These are phyloP conservation scores for Rugalucina vietnamica DNA, from an alignment of 2,888 invertebrate species.

Conservation along the genomic window DNA sequence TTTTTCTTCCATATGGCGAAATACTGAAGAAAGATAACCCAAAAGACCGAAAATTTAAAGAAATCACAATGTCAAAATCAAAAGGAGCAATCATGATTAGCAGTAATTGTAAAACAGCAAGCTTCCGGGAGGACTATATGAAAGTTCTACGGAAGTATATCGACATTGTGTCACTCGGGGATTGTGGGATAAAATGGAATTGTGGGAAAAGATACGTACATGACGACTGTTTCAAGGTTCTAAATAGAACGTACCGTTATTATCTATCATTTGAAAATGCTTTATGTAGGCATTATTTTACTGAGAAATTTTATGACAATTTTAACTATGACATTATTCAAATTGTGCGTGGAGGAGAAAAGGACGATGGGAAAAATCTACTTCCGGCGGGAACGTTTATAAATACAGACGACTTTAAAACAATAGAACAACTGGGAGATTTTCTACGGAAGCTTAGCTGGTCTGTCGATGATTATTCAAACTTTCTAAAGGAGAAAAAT, in stretches of 20 bases:
- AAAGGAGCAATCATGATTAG: constrained; percentile 45
- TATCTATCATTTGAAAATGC: constrained; percentile 51
- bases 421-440: constrained; percentile 29
- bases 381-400: constrained; percentile 38
- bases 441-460: constrained; percentile 34
- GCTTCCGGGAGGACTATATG: constrained; percentile 22
- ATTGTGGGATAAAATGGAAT: constrained; percentile 46
- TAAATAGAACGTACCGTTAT: constrained; percentile 39
- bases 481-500: constrained; percentile 33
- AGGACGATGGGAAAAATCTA: neutral
- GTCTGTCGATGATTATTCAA: constrained; percentile 31
- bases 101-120: constrained; percentile 31
- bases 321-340: constrained; percentile 48
- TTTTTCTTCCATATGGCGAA: constrained; percentile 53
- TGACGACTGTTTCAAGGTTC: constrained; percentile 40
- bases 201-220: constrained; percentile 43
- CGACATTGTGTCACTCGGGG: constrained; percentile 21
- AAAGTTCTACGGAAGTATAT: constrained; percentile 6
- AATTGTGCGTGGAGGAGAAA: constrained; percentile 39
- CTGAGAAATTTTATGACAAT: constrained; percentile 54
- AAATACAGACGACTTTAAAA: constrained; percentile 39
- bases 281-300: constrained; percentile 48
- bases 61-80: constrained; percentile 31
- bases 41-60: constrained; percentile 29
- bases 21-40: constrained; percentile 29